Conservation (phyloP, 1,140 invertebrate species). For the Hypsibius dujardini region DNA sequence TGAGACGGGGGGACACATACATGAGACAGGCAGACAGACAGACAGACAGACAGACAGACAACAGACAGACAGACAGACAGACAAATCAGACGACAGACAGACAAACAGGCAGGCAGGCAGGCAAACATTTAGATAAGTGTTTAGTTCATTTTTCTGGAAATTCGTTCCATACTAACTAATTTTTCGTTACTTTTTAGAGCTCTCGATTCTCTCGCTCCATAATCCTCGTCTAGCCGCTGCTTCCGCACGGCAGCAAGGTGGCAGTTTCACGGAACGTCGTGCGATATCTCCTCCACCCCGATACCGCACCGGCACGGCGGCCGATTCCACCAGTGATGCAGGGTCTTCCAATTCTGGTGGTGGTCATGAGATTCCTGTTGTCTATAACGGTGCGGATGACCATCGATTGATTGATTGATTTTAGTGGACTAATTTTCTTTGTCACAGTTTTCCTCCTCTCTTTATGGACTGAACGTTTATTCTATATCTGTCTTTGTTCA, state of each 20-base stretch:
- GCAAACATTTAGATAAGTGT: neutral
- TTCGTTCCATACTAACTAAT: neutral
- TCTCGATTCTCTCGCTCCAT: conserved; percentile 7
- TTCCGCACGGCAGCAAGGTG: neutral
- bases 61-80: too few species aligned
- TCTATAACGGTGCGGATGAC: too few species aligned
- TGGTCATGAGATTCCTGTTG: too few species aligned
- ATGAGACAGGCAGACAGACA: too few species aligned
- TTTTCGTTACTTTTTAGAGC: neutral
- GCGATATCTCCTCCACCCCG: neutral
- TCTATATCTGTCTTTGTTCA: conserved; percentile 10
- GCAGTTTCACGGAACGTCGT: neutral
- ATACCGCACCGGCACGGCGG: neutral
- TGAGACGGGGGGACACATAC: too few species aligned
- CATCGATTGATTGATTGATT: too few species aligned
- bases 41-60: too few species aligned
- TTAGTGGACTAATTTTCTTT: too few species aligned
- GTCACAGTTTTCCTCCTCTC: too few species aligned
- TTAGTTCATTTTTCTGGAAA: neutral
- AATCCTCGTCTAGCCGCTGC: conserved; percentile 3
- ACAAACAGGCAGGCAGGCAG: too few species aligned
- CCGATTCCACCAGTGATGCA: conserved; percentile 7
- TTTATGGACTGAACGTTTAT: neutral
- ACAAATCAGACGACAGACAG: neutral
- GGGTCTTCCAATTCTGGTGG: conserved; percentile 8